Percentiles rank a stretch among this genome's conserved stretches.
Evolutionary conservation across 2,888 invertebrate genomes (phyloP).

Genomic region (Choreutis nemorana): DNA sequence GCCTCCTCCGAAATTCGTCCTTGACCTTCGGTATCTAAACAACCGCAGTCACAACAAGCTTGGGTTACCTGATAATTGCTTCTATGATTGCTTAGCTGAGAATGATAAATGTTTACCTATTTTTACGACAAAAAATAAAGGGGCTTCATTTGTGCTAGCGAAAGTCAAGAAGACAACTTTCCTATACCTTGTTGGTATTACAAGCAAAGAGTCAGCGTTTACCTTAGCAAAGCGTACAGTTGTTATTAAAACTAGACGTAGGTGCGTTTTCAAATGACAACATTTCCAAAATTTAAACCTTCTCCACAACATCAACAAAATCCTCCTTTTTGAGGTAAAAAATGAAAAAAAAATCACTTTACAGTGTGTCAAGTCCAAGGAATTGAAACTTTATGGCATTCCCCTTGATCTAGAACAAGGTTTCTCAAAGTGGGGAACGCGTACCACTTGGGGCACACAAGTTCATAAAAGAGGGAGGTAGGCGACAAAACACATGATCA

Average conservation of each 20-base stretch:
- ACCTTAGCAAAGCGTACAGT: background rate
- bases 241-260: too few relatives aligned
- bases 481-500: too few relatives aligned
- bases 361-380: background rate
- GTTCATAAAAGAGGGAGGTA: too few relatives aligned
- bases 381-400: too few relatives aligned
- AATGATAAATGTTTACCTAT: conserved; percentile 2
- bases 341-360: background rate
- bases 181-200: conserved; percentile 4
- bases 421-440: background rate
- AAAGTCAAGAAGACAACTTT: too few relatives aligned
- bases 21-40: conserved; percentile 62
- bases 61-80: conserved; percentile 24
- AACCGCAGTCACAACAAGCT: conserved; percentile 58
- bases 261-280: too few relatives aligned
- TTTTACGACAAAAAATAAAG: conserved; percentile 1
- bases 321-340: too few relatives aligned
- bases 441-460: background rate
- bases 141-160: conserved; percentile 2
- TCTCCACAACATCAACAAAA: too few relatives aligned
- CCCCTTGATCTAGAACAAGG: too few relatives aligned
- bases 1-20: conserved; percentile 21
- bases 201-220: background rate
- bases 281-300: too few relatives aligned
- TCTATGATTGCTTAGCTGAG: conserved; percentile 14